Conservation (phyloP, 2,113 vertebrate species). For the Antigone vipio region DNA sequence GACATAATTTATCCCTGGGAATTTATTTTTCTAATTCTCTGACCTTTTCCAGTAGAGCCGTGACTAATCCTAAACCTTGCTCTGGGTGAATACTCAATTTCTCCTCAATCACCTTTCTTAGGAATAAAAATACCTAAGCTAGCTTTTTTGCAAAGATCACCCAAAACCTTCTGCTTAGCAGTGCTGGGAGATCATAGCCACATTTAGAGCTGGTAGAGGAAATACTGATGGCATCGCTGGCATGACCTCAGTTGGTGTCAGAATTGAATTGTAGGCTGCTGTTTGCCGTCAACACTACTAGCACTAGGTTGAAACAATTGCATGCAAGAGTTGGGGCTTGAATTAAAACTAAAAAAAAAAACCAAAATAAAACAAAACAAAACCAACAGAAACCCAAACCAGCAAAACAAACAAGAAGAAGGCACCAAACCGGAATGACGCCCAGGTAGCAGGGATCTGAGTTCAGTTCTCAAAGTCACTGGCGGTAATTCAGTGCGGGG, state of each 20-base stretch:
- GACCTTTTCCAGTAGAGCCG: background rate
- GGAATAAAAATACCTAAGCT: background rate
- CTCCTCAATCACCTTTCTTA: background rate
- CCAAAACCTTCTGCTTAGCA: background rate
- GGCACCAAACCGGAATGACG: background rate
- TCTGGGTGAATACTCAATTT: background rate
- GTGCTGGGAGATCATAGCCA: background rate
- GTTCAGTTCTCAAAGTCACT: slow-evolving; percentile 13
- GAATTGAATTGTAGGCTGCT: background rate
- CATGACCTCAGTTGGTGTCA: background rate
- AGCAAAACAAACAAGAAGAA: background rate
- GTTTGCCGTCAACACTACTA: background rate
- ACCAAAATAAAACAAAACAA: background rate
- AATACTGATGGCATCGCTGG: background rate
- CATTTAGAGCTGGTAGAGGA: background rate
- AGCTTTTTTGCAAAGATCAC: background rate
- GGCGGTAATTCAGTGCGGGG: background rate
- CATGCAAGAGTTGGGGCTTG: background rate
- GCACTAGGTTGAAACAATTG: background rate
- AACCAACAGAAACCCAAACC: background rate
- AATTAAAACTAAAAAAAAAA: background rate
- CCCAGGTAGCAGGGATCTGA: background rate
- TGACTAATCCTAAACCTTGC: background rate
- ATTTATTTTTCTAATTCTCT: background rate
- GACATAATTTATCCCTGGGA: background rate